Base-by-base conservation (phyloP, 1,140 invertebrate species). In the Halotydeus destructor region DNA sequence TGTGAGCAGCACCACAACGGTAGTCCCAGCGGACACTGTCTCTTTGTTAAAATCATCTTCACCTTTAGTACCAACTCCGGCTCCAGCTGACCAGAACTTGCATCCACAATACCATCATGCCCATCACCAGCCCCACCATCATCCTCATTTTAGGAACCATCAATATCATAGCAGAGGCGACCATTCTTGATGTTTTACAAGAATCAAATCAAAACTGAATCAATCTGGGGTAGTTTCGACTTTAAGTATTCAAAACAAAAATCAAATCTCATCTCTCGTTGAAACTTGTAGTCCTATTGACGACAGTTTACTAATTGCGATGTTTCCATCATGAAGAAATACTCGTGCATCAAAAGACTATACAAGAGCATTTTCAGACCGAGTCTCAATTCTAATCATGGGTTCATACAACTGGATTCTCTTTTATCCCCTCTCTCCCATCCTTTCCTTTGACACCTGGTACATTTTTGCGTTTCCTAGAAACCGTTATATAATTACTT, bases 31-130 rank as follows among this genome's bases (percentile, higher is more conserved):
- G 21, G 44, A 46, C 16, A 45, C 40, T 4, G 32, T 38, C 16
- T 38, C 43, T 14, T 30, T 46, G 28, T 16, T 47, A 26, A 49
- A 42, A 38, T 58, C 12, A 52, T 60, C 2, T 61, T 60, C 16
- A 57, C 54, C 43, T 52, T 52, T 21, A 32, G n/a, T 28, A 24
- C 28, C 36, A 14, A 30, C 30, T 50, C 55, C 19, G 12, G 14
- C 19, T 12, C 31, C 31, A 5, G 14, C 31, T 4, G 14, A n/a
- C 4, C 12, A 16, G 4, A 5, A n/a, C 4, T 19, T 19, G 4
- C 5, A 5, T 33, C 31, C 31, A 8, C 27, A 8, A 28, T 8
- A 8, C n/a, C 27, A 30, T n/a, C n/a, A 30, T 11, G 27, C n/a
- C 27, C 27, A 11, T 30, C 65, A 14, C 23, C 46, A n/a, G 12